Percentiles rank a stretch among this genome's conserved stretches.
Evolutionary conservation across 2,888 invertebrate genomes (phyloP).

Genomic region (Harpalus rubripes): DNA sequence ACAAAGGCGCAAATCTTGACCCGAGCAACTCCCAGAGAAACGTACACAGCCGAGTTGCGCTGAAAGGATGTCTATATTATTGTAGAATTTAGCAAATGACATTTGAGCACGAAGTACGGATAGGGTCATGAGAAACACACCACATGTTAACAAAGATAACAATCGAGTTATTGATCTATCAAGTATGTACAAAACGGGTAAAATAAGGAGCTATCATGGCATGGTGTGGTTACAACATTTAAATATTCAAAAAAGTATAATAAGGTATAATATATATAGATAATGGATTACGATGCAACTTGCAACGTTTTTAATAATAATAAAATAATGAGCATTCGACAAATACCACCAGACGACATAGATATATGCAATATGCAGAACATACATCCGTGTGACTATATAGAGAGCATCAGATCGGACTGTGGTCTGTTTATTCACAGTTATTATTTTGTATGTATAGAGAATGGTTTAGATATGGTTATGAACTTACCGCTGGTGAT

Average conservation of each 20-base stretch:
- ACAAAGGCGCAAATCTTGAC: conserved; percentile 39
- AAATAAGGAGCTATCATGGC: conserved; percentile 52
- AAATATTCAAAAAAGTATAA: conserved; percentile 56
- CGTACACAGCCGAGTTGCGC: not conserved
- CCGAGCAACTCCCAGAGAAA: not conserved
- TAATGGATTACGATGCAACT: conserved; percentile 62
- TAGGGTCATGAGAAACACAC: conserved; percentile 57
- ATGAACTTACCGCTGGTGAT: conserved; percentile 76
- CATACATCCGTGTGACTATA: conserved; percentile 55
- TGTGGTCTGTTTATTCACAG: conserved; percentile 50
- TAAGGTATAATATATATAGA: conserved; percentile 18
- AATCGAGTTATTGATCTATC: conserved; percentile 64
- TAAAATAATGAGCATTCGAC: conserved; percentile 63
- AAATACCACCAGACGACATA: conserved; percentile 61
- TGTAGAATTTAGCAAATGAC: conserved; percentile 54
- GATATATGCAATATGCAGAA: conserved; percentile 63
- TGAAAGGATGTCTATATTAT: conserved; percentile 19
- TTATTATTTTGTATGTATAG: not conserved
- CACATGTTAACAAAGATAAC: conserved; percentile 58
- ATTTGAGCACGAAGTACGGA: conserved; percentile 56
- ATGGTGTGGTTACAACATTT: conserved; percentile 50
- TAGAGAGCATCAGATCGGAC: conserved; percentile 43
- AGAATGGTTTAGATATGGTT: not conserved
- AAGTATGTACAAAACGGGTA: conserved; percentile 57
- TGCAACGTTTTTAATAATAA: conserved; percentile 55